Percentiles rank a stretch among this genome's conserved stretches.
phyloP scores from a whole-genome alignment of 2,113 vertebrate species.

The Seriola rivoliana region DNA sequence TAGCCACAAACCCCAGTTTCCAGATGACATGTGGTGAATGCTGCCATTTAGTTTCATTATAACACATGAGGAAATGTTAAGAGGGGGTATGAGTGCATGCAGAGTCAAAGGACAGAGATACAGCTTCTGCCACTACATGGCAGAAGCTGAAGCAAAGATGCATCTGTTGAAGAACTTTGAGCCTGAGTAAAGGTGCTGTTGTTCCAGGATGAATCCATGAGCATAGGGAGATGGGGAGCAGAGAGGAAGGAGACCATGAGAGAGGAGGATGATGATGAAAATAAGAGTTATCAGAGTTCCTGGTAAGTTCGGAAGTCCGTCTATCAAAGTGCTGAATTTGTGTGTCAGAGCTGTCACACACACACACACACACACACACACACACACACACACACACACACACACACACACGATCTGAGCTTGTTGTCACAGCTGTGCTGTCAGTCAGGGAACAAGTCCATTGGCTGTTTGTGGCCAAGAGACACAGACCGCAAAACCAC shows the following conservation, averaged over 20 bases:
- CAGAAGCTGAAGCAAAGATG: background rate
- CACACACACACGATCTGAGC: background rate
- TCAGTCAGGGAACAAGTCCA: constrained; percentile 19
- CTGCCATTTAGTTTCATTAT: background rate
- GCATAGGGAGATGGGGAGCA: background rate
- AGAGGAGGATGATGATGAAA: background rate
- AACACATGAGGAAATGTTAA: too few relatives aligned
- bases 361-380: background rate
- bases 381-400: too few relatives aligned
- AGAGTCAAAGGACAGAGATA: background rate
- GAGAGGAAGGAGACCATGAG: background rate
- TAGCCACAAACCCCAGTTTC: background rate
- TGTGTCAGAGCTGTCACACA: background rate
- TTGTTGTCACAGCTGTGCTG: constrained; percentile 32
- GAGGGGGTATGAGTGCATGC: background rate
- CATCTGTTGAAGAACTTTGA: background rate
- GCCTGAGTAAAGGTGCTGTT: background rate
- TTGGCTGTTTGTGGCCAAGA: constrained; percentile 26
- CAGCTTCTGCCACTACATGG: background rate
- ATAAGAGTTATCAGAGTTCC: background rate
- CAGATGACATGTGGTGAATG: background rate
- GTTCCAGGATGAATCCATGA: background rate
- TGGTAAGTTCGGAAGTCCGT: background rate
- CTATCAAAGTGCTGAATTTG: background rate
- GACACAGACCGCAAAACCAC: constrained; percentile 18